phyloP scores from a whole-genome alignment of 30 jellyfish, hydroid and myxozoan species.

The Pseudorhiza aurosa region DNA sequence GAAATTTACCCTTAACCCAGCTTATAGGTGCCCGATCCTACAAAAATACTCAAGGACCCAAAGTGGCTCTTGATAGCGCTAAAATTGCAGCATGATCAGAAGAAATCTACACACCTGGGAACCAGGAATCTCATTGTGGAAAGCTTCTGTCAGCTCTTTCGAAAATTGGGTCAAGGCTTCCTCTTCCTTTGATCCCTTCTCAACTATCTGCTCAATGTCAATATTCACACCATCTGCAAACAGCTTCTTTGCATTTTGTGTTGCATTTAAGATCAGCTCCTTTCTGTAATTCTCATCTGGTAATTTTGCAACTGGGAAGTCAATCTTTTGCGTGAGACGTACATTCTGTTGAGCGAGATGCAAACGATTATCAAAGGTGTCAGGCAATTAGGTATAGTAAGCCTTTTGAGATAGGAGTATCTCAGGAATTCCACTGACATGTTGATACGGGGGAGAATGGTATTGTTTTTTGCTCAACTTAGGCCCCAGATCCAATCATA shows the following conservation, averaged over 20 bases:
- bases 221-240: slow-evolving; percentile 81
- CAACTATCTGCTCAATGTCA: slow-evolving; percentile 67
- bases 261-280: slow-evolving; percentile 35
- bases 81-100: too few relatives aligned
- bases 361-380: not conserved
- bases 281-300: slow-evolving; percentile 48
- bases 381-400: too few relatives aligned
- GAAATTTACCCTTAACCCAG: too few relatives aligned
- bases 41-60: too few relatives aligned
- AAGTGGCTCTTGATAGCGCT: too few relatives aligned
- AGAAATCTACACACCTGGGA: slow-evolving; percentile 85
- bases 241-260: slow-evolving; percentile 9
- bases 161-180: slow-evolving; percentile 53
- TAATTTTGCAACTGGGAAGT: slow-evolving; percentile 54
- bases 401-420: too few relatives aligned
- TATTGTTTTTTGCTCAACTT: too few relatives aligned
- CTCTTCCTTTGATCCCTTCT: slow-evolving; percentile 48
- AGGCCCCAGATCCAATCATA: too few relatives aligned
- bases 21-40: too few relatives aligned
- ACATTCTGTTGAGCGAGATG: slow-evolving; percentile 30
- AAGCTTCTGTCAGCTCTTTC: slow-evolving; percentile 44
- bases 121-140: slow-evolving; percentile 59
- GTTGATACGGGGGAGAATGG: too few relatives aligned
- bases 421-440: too few relatives aligned
- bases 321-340: slow-evolving; percentile 37